Conservation (phyloP, 2,888 invertebrate genomes). For the Ochropleura plecta region DNA sequence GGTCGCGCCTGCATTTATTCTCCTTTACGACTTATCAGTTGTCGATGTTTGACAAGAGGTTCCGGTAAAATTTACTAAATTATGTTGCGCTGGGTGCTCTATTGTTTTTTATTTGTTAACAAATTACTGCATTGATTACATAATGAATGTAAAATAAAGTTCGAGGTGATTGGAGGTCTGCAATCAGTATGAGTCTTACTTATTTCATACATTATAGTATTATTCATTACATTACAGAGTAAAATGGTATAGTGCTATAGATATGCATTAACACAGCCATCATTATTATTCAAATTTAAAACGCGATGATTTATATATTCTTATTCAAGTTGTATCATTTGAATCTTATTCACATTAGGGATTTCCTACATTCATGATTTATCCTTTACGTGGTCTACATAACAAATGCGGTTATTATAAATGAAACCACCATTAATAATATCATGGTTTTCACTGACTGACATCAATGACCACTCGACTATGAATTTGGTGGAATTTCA, state of each 20-base stretch:
- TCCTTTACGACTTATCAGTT: conserved; percentile 82
- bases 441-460: conserved; percentile 55
- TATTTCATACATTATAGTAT: background rate
- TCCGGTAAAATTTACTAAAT: conserved; percentile 67
- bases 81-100: conserved; percentile 4
- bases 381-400: conserved; percentile 43
- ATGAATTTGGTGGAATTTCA: conserved; percentile 67
- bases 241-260: background rate
- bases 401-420: conserved; percentile 22
- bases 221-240: background rate
- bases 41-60: conserved; percentile 76
- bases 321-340: conserved; percentile 49
- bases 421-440: conserved; percentile 28
- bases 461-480: conserved; percentile 71
- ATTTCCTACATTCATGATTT: conserved; percentile 46
- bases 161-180: background rate
- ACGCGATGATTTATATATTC: conserved; percentile 15
- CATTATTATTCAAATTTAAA: conserved; percentile 26
- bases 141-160: too few relatives aligned
- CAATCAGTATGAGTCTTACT: background rate
- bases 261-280: conserved; percentile 6
- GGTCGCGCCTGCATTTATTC: conserved; percentile 83
- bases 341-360: conserved; percentile 55
- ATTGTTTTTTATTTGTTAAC: background rate
- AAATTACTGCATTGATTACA: background rate